Conservation (phyloP, 2,888 invertebrate species). For the Microctonus aethiopoides region DNA sequence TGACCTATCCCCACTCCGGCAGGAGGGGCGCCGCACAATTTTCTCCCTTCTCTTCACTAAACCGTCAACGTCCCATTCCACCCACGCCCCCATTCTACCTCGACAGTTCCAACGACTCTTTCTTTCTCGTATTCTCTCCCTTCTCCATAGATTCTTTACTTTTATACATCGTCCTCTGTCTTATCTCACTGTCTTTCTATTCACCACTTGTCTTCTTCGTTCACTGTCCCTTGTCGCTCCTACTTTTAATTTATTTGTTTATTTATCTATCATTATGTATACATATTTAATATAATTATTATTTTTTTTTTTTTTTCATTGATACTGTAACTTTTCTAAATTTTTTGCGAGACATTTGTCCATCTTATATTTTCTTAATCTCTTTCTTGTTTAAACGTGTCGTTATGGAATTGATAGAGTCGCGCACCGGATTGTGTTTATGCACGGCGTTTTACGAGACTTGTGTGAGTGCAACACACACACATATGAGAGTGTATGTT, state of each 20-base stretch:
- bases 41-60: slow-evolving; percentile 37
- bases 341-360: slow-evolving; percentile 21
- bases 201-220: background rate
- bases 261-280: too few species aligned
- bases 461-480: background rate
- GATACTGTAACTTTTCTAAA: too few species aligned
- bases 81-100: slow-evolving; percentile 66
- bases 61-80: slow-evolving; percentile 53
- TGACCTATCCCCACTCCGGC: slow-evolving; percentile 54
- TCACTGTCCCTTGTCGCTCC: background rate
- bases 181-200: slow-evolving; percentile 6
- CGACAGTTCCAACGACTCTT: slow-evolving; percentile 37
- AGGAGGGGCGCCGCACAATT: slow-evolving; percentile 44
- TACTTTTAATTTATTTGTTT: too few species aligned
- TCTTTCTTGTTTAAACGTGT: too few species aligned
- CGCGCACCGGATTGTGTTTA: background rate
- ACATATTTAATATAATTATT: too few species aligned
- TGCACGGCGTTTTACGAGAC: background rate
- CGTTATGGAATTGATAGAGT: background rate
- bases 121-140: slow-evolving; percentile 32
- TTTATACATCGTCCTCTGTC: background rate
- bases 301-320: too few species aligned
- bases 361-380: background rate
- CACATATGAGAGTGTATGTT: too few species aligned
- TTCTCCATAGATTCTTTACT: slow-evolving; percentile 3